phyloP scores from a whole-genome alignment of 2,888 invertebrate species.

The Pyrochroa serraticornis region DNA sequence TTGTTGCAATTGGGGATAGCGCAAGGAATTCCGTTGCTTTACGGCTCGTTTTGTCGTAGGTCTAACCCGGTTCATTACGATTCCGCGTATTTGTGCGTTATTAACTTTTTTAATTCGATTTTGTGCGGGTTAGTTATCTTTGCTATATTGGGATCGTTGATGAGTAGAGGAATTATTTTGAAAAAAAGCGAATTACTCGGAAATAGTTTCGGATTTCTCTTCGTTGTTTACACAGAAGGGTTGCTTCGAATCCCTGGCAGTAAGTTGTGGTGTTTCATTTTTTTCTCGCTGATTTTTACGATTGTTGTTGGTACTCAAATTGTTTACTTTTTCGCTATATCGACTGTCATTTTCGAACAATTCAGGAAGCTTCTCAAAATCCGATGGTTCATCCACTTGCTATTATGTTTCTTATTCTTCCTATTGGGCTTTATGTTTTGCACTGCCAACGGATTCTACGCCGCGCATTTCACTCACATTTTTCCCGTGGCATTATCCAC shows the following conservation, averaged over 20 bases:
- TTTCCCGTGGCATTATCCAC: conserved; percentile 5
- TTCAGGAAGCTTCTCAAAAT: conserved; percentile 7
- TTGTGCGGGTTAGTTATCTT: no score
- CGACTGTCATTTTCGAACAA: conserved; percentile 20
- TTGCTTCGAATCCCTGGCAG: conserved; percentile 15
- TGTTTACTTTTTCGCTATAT: conserved; percentile 14
- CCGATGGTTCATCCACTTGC: conserved; percentile 17
- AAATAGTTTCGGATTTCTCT: conserved; percentile 15
- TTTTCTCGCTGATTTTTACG: conserved; percentile 26
- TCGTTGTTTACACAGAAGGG: conserved; percentile 22
- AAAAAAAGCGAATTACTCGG: background rate
- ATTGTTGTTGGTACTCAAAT: conserved; percentile 27
- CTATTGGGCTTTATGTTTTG: conserved; percentile 19
- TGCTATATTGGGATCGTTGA: no score
- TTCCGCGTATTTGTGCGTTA: no score
- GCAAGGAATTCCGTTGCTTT: no score
- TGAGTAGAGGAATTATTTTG: no score
- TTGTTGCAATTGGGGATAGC: no score
- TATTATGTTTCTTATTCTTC: conserved; percentile 17
- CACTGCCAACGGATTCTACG: conserved; percentile 17
- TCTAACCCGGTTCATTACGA: no score
- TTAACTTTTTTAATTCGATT: no score
- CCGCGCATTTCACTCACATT: conserved; percentile 6
- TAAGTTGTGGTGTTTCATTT: conserved; percentile 20
- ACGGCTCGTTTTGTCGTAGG: no score